Base-by-base conservation (phyloP, 2,888 invertebrate genomes). In the Lutraria lutraria region DNA sequence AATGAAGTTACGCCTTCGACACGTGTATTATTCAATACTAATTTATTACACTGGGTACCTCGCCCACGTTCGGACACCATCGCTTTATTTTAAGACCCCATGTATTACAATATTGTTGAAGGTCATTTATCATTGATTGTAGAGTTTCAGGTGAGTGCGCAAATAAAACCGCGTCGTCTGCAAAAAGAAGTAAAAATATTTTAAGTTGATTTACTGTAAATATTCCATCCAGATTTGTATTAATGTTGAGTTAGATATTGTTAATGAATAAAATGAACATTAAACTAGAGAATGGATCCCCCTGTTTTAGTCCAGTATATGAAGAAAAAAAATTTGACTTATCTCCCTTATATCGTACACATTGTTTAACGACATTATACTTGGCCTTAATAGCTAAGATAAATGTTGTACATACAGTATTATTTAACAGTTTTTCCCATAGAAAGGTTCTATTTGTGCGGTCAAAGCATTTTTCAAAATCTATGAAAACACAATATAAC, bases 251-350 rank as follows among this genome's bases (percentile, higher is more conserved):
- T 53, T 53, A 53, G 10, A 15, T 12, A 53, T 12, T 81, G 29
- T 87, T 87, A 34, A 88, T 29, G 68, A 86, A 88, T 43, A 88
- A 80, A 31, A 85, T n/a, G 56, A 85, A 88, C 29, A 88, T 12
- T 25, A 88, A 72, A 21, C 79, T 82, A 12, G 85, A 85, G 31
- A 63, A 76, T 15, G 85, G 88, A 52, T 86, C 88, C 6, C 90
- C 88, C 56, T 90, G 90, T 83, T 90, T 88, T 52, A 86, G 60
- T n/a, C 88, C 88, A 25, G 86, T 68, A 72, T 84, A 19, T 72
- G 86, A 88, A 34, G 13, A 56, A 72, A 90, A 83, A 52, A 86
- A 83, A 1, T 53, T 25, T 12, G 90, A 88, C 29, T 43, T 63
- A n/a, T 21, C 68, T 21, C 68, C 56, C 19, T 90, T 80, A 83